Evolutionary conservation across 2,113 vertebrate species (phyloP).

Genomic region (rat (Rattus norvegicus)): DNA sequence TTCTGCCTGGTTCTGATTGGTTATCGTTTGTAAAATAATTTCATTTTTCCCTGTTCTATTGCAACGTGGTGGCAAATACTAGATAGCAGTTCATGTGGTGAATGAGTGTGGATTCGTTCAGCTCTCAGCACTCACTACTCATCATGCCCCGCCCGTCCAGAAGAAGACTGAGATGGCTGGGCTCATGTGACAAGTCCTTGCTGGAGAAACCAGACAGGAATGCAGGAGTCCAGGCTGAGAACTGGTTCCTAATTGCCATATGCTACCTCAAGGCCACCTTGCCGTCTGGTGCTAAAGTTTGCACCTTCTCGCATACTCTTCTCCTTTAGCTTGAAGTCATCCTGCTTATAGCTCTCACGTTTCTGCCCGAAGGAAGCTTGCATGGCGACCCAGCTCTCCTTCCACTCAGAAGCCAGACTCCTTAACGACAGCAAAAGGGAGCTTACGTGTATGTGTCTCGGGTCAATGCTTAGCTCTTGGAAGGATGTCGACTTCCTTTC

Average conservation of each 20-base stretch:
- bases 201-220: not conserved
- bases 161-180: not conserved
- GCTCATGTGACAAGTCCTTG: not conserved
- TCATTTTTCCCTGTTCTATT: not conserved
- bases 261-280: not conserved
- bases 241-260: not conserved
- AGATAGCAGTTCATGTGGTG: not conserved
- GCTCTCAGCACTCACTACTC: not conserved
- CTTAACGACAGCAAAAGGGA: not conserved
- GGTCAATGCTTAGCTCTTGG: not conserved
- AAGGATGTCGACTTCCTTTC: not conserved
- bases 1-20: not conserved
- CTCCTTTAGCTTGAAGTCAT: not conserved
- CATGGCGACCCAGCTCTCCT: not conserved
- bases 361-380: not conserved
- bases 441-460: not conserved
- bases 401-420: not conserved
- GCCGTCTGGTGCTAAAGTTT: not conserved
- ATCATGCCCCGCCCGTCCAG: not conserved
- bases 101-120: not conserved
- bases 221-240: not conserved
- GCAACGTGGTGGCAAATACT: not conserved
- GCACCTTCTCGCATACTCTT: rapidly evolving
- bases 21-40: constrained; percentile 34
- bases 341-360: not conserved